A percentile compares a stretch with the other conserved stretches of the same genome.
phyloP scores from a whole-genome alignment of 1,140 invertebrate species.

The Aphidius gifuensis region DNA sequence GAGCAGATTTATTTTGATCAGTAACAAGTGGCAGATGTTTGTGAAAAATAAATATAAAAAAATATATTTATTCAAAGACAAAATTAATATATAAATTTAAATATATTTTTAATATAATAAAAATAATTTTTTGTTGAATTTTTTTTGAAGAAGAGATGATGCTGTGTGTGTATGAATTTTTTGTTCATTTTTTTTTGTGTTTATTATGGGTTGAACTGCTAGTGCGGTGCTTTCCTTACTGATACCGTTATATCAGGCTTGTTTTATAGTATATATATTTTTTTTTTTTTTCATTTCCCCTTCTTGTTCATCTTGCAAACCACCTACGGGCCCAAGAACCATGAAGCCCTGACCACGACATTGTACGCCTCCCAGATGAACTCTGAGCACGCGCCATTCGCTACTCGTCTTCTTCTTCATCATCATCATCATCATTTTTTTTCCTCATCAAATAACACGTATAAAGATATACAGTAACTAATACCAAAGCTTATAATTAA shows the following conservation, averaged over 20 bases:
- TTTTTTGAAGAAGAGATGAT: background rate
- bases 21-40: too few species aligned
- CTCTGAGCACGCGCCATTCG: slow-evolving; percentile 30
- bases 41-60: too few species aligned
- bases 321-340: background rate
- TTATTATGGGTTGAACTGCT: slow-evolving; percentile 14
- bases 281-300: background rate
- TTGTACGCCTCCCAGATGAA: slow-evolving; percentile 25
- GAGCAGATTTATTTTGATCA: too few species aligned
- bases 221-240: slow-evolving; percentile 26
- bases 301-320: background rate
- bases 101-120: too few species aligned
- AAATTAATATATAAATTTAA: too few species aligned
- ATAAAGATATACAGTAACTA: background rate
- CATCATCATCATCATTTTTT: slow-evolving; percentile 1
- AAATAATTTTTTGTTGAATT: background rate
- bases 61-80: too few species aligned
- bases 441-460: background rate
- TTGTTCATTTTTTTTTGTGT: background rate
- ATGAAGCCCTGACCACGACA: slow-evolving; percentile 28
- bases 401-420: slow-evolving; percentile 16
- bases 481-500: too few species aligned
- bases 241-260: slow-evolving; percentile 27
- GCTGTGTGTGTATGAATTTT: background rate
- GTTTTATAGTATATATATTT: slow-evolving; percentile 8